Evolutionary conservation across 2,113 vertebrate species (phyloP).

Genomic region (Sigmodon hispidus): DNA sequence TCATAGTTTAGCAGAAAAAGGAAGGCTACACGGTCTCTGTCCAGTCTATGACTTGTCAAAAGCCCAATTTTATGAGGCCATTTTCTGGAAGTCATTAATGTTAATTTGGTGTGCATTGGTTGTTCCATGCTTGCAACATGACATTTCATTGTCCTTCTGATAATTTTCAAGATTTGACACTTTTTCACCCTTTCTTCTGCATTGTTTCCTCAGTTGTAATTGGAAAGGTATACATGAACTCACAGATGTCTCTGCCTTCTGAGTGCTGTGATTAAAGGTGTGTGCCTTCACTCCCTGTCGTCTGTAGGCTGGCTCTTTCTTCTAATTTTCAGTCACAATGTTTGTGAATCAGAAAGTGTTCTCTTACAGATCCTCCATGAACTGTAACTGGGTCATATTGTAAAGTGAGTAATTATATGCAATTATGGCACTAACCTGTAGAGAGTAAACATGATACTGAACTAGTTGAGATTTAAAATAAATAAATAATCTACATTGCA

Average conservation of each 20-base stretch:
- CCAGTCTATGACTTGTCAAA: neutral
- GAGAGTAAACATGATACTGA: neutral
- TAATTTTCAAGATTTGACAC: neutral
- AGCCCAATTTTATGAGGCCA: neutral
- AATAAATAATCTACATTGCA: neutral
- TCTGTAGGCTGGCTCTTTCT: too few relatives aligned
- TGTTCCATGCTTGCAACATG: neutral
- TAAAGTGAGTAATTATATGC: slow-evolving; percentile 16
- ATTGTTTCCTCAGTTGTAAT: neutral
- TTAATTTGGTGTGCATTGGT: neutral
- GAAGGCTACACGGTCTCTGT: neutral
- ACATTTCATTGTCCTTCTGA: neutral
- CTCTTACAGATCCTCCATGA: neutral
- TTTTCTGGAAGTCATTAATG: neutral
- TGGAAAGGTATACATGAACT: neutral
- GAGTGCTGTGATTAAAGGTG: too few relatives aligned
- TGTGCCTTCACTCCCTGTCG: too few relatives aligned
- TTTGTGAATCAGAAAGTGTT: neutral
- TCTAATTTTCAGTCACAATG: too few relatives aligned
- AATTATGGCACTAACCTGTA: neutral
- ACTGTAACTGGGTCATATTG: neutral
- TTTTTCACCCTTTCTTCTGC: neutral
- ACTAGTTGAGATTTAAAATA: neutral
- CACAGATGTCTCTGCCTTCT: neutral
- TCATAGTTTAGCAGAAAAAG: neutral